phyloP scores from a whole-genome alignment of 2,797 vertebrate genomes.

The Eulemur mongoz region DNA sequence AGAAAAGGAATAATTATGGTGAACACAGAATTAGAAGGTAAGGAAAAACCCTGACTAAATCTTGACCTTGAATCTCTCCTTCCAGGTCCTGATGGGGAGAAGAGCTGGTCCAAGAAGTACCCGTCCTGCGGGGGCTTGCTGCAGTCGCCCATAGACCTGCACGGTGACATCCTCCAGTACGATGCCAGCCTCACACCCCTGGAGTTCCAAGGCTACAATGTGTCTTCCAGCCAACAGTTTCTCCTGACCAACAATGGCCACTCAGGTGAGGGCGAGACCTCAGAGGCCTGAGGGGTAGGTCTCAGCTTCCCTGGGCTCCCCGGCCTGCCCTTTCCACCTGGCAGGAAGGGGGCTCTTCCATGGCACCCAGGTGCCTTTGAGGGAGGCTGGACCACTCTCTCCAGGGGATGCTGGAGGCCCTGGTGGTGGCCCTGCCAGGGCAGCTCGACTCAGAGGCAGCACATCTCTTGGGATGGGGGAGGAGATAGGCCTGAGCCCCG shows the following conservation, averaged over 20 bases:
- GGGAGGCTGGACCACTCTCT: neutral
- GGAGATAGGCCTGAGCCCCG: neutral
- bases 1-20: neutral
- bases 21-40: neutral
- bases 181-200: slow-evolving; percentile 90
- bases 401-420: neutral
- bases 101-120: slow-evolving; percentile 90
- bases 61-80: slow-evolving; percentile 16
- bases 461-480: neutral
- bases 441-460: neutral
- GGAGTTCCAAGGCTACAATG: slow-evolving; percentile 91
- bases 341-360: neutral
- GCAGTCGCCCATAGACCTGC: slow-evolving; percentile 96
- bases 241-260: slow-evolving; percentile 95
- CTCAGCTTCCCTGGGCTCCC: neutral
- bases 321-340: neutral
- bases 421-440: neutral
- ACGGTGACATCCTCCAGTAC: slow-evolving; percentile 91
- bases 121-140: slow-evolving; percentile 92
- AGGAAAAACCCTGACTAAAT: neutral
- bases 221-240: slow-evolving; percentile 87
- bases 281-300: fast-evolving
- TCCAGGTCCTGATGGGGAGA: slow-evolving; percentile 91
- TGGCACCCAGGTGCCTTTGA: neutral
- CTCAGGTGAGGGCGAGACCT: slow-evolving; percentile 88